Base-by-base conservation (phyloP, 2,797 vertebrate species). In the Urosaurus nigricauda region DNA sequence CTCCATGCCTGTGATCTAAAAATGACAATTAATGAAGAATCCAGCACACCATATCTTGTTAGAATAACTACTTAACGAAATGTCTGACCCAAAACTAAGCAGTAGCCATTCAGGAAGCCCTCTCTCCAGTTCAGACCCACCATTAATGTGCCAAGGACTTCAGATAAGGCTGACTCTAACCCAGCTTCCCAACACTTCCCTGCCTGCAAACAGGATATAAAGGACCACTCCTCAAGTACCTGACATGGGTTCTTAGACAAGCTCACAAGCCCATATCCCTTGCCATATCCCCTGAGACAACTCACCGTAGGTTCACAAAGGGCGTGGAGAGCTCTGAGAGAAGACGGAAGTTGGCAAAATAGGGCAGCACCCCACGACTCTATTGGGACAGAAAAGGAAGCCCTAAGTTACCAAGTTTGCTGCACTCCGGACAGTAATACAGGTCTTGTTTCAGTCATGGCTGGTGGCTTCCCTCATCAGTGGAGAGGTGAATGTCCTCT, bases 331-430 rank as follows among this genome's bases (percentile, higher is more conserved):
- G 92, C 94, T 98, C 97, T 17, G 97, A 98, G 92, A 98, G 97
- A 85, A 98, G 97, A n/a, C 98, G 97, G 87, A 98, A 98, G 95
- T 98, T 98, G 90, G 97, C 96, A 51, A 98, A 98, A 92, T 98
- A 97, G 11, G 97, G 97, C 92, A 98, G 97, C 74, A 97, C 97
- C 1, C 97, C 97, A 1, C 96, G 97, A 4, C 96, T 97, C 98
- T 98, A 96, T 73, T 92, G 85, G 77, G 35, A 81, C 29, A 51
- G 47, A 91, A n/a, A 75, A 56, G 32, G 60, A 88, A 83, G 26
- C 29, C 37, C 17, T 81, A 14, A 84, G n/a, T 29, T 79, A 16
- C 37, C 79, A 37, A 51, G 17, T 13, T 81, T 43, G n/a, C 53
- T 43, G 43, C 21, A 32, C 24, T 37, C 53, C 75, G 2, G 79